Evolutionary conservation across 2,888 invertebrate genomes (phyloP).

Genomic region (Teleogryllus oceanicus): DNA sequence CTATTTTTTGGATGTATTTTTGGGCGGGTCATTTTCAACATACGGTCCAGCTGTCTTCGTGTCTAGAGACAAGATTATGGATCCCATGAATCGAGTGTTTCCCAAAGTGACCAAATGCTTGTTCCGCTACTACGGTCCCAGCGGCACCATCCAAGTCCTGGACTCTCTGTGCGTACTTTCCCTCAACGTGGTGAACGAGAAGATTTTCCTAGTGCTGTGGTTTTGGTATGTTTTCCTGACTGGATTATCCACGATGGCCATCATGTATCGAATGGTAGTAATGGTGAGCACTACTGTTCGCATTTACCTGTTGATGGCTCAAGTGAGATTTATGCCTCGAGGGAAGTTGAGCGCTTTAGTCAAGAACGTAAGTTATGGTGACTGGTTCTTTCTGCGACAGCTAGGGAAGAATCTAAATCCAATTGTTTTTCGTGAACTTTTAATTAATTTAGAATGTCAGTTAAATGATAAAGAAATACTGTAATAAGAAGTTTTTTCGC

Average conservation of each 20-base stretch:
- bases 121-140: slow-evolving; percentile 57
- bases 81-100: slow-evolving; percentile 66
- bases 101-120: slow-evolving; percentile 67
- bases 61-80: slow-evolving; percentile 46
- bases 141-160: slow-evolving; percentile 55
- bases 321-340: slow-evolving; percentile 43
- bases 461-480: neutral
- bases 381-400: slow-evolving; percentile 75
- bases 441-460: neutral
- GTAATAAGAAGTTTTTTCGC: neutral
- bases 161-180: slow-evolving; percentile 73
- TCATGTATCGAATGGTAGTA: slow-evolving; percentile 43
- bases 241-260: slow-evolving; percentile 43
- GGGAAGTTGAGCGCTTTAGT: slow-evolving; percentile 49
- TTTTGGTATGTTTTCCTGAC: slow-evolving; percentile 45
- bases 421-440: slow-evolving; percentile 51
- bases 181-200: slow-evolving; percentile 75
- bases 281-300: slow-evolving; percentile 43
- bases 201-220: slow-evolving; percentile 49
- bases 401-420: slow-evolving; percentile 74
- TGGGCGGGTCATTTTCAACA: slow-evolving; percentile 45
- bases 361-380: slow-evolving; percentile 52
- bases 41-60: slow-evolving; percentile 45
- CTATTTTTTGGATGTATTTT: slow-evolving; percentile 45
- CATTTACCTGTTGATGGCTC: slow-evolving; percentile 44